Percentiles rank a stretch among this genome's conserved stretches.
These are phyloP conservation scores for Colossoma macropomum DNA, from an alignment of 2,113 vertebrate genomes.

Conservation along the genomic window DNA sequence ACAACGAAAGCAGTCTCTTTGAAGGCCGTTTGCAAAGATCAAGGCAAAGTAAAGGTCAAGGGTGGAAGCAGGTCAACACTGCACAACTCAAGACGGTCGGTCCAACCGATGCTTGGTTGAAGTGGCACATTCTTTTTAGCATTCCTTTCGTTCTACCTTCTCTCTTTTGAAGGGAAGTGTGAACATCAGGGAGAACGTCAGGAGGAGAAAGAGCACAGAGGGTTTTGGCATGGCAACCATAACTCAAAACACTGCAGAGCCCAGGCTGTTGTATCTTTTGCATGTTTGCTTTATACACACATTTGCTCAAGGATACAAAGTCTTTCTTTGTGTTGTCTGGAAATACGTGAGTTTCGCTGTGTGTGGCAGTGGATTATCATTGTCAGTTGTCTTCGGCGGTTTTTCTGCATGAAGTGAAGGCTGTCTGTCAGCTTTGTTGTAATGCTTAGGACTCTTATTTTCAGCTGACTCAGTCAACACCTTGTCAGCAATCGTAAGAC, in stretches of 20 bases:
- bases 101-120: slow-evolving; percentile 9
- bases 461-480: not conserved
- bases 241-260: slow-evolving; percentile 47
- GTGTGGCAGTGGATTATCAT: slow-evolving; percentile 4
- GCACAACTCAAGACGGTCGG: slow-evolving; percentile 29
- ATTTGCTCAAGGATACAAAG: slow-evolving; percentile 16
- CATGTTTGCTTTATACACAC: slow-evolving; percentile 15
- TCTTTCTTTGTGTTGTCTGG: slow-evolving; percentile 21
- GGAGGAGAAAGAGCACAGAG: not conserved
- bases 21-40: slow-evolving; percentile 35
- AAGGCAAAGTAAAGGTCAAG: slow-evolving; percentile 45
- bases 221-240: slow-evolving; percentile 48
- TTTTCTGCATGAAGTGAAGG: not conserved
- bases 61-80: slow-evolving; percentile 38
- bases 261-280: not conserved
- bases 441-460: not conserved
- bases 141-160: slow-evolving; percentile 51
- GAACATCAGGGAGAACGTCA: not conserved
- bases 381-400: not conserved
- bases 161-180: slow-evolving; percentile 36
- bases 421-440: not conserved
- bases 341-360: not conserved
- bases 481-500: not conserved
- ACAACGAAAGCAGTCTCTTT: not conserved
- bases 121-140: slow-evolving; percentile 47